Percentiles rank a stretch among this genome's conserved stretches.
These are phyloP conservation scores for Oscarella lobularis DNA, from an alignment of 37 sponge, comb jelly and placozoan genomes.

Conservation along the genomic window DNA sequence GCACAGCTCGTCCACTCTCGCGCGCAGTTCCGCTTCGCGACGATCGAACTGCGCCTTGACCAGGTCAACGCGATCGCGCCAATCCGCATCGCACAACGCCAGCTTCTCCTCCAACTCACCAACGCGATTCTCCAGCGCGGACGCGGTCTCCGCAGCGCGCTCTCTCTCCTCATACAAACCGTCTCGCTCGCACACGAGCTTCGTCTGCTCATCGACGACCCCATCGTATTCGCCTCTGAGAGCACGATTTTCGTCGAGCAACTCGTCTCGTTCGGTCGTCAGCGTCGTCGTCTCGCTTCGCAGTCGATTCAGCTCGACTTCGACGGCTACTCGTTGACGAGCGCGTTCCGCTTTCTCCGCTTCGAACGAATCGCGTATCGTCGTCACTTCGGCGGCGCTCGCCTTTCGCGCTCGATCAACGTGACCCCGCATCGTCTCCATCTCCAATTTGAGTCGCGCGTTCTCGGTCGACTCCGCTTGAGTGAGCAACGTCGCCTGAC, in stretches of 20 bases:
- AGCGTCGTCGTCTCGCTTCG: background rate
- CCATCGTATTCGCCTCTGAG: background rate
- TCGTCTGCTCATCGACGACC: background rate
- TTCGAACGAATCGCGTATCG: background rate
- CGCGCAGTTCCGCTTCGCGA: background rate
- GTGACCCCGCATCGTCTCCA: background rate
- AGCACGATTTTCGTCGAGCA: background rate
- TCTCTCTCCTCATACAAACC: too few relatives aligned
- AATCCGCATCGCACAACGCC: background rate
- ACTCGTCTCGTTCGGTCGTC: background rate
- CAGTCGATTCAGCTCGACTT: background rate
- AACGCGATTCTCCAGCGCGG: too few relatives aligned
- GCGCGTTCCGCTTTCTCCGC: background rate
- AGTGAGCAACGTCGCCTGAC: background rate
- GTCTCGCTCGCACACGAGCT: too few relatives aligned
- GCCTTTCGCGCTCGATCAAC: background rate
- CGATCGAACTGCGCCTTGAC: background rate
- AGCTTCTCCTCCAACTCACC: background rate
- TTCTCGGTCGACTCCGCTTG: background rate
- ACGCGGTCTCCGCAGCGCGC: background rate
- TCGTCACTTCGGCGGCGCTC: background rate
- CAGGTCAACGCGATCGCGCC: background rate
- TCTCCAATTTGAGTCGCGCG: background rate
- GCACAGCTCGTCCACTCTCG: background rate
- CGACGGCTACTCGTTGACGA: background rate